These are phyloP conservation scores for Netelia inedita DNA, from an alignment of 2,888 invertebrate genomes.

Conservation along the genomic window DNA sequence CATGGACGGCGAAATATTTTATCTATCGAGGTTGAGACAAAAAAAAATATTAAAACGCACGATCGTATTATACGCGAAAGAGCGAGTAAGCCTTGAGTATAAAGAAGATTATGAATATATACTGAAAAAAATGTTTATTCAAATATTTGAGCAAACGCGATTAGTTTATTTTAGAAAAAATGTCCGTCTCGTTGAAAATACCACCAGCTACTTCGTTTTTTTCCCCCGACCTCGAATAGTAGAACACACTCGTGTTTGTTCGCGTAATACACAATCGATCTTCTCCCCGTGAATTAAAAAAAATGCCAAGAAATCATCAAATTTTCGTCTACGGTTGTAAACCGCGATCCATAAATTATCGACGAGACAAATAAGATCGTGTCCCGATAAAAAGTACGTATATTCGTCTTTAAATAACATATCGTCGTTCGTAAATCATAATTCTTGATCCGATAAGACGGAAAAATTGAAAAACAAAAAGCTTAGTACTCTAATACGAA, in stretches of 20 bases:
- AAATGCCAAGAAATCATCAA: slow-evolving; percentile 1
- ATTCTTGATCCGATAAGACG: slow-evolving; percentile 30
- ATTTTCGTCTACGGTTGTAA: slow-evolving; percentile 6
- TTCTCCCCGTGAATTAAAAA: slow-evolving; percentile 6
- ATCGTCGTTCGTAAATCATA: slow-evolving; percentile 33
- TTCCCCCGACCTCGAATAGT: not conserved
- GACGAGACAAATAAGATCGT: slow-evolving; percentile 10
- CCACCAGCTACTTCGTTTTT: not conserved
- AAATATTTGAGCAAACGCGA: too few species aligned
- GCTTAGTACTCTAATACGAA: too few species aligned
- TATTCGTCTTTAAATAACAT: slow-evolving; percentile 9
- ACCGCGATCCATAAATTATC: slow-evolving; percentile 32
- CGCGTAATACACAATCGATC: slow-evolving; percentile 29
- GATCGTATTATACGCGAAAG: slow-evolving; percentile 12
- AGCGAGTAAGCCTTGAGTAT: not conserved
- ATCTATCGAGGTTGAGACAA: slow-evolving; percentile 62
- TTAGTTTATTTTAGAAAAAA: not conserved
- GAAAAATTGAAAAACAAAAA: slow-evolving; percentile 1
- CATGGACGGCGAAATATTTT: slow-evolving; percentile 42
- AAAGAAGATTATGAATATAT: too few species aligned
- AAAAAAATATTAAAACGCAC: slow-evolving; percentile 33
- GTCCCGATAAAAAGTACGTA: not conserved
- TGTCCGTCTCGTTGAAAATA: not conserved
- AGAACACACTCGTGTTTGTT: not conserved
- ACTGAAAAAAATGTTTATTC: too few species aligned